Evolutionary conservation across 2,797 vertebrate genomes (phyloP), one percentile per base, ranked within the genome.

Genomic region (Centropyge bicolor): DNA sequence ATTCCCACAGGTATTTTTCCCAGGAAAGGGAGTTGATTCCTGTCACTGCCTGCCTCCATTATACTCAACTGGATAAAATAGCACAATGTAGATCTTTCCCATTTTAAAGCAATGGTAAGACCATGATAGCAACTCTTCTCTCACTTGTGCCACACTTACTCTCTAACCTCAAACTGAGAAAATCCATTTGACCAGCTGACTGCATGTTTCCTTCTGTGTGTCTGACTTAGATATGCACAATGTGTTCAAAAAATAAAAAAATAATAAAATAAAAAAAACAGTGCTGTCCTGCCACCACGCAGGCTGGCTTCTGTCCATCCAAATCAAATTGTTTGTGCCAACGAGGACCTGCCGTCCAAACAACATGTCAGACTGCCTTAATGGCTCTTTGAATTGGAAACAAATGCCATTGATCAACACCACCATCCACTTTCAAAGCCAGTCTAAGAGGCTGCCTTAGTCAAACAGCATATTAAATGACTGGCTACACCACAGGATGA

Each of bases 361-460:
- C 76, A 80, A 41, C 81, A 51, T 31, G 83, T 88, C 79, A 73
- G 31, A 14, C n/a, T 19, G 41, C 24, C 8, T 19, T 78, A 84
- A 86, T 75, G 64, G 59, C 77, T 81, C 60, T 86, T 90, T 83
- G 70, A 83, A 84, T 86, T 82, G 67, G 74, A 86, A 89, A 90
- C 79, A 86, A 89, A 88, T 76, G 72, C 70, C 63, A 72, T 13
- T 86, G 76, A 89, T 88, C 83, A 85, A 65, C 65, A 35, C 0
- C 19, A 31, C 73, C 69, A 70, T 67, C 56, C 66, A 54, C 77
- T 74, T 74, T 80, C 59, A 74, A 63, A 80, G 81, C 63, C 46
- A 12, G 19, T 22, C 43, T 60, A 56, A 80, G 68, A 73, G 70
- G 72, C 51, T 52, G 78, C 73, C 16, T 77, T 54, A 56, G 70